phyloP scores from a whole-genome alignment of 2,888 invertebrate species.

The Hemicrepidius hirtus region DNA sequence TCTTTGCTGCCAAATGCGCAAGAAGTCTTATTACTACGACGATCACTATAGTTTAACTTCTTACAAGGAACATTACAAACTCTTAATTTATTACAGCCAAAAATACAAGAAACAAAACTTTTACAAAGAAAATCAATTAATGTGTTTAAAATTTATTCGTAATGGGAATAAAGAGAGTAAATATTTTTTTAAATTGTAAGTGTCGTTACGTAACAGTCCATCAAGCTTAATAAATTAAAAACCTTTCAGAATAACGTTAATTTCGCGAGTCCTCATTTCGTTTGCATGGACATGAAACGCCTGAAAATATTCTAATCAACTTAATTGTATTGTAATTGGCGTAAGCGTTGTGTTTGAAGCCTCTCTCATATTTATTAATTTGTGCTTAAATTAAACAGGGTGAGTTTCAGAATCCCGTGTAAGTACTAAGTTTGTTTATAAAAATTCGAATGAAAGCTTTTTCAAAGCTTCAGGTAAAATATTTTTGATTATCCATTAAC shows the following conservation, averaged over 20 bases:
- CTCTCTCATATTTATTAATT: slow-evolving; percentile 40
- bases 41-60: slow-evolving; percentile 25
- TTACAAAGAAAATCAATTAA: too few relatives aligned
- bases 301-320: slow-evolving; percentile 55
- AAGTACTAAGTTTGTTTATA: neutral
- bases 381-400: slow-evolving; percentile 27
- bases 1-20: slow-evolving; percentile 48
- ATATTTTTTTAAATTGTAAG: neutral
- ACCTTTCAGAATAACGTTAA: slow-evolving; percentile 37
- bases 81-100: too few relatives aligned
- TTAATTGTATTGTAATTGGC: slow-evolving; percentile 56
- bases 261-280: slow-evolving; percentile 44
- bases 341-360: slow-evolving; percentile 33
- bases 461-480: too few relatives aligned
- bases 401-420: slow-evolving; percentile 2
- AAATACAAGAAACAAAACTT: too few relatives aligned
- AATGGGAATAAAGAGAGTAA: slow-evolving; percentile 6
- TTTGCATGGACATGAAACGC: slow-evolving; percentile 54
- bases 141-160: neutral
- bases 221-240: slow-evolving; percentile 29
- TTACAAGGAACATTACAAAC: slow-evolving; percentile 46
- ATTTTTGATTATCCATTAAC: too few relatives aligned
- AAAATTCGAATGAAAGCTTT: neutral
- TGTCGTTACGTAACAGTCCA: slow-evolving; percentile 48
- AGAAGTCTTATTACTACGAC: slow-evolving; percentile 26